Evolutionary conservation across 2,888 invertebrate genomes (phyloP).

Genomic region (Anoplius nigerrimus): DNA sequence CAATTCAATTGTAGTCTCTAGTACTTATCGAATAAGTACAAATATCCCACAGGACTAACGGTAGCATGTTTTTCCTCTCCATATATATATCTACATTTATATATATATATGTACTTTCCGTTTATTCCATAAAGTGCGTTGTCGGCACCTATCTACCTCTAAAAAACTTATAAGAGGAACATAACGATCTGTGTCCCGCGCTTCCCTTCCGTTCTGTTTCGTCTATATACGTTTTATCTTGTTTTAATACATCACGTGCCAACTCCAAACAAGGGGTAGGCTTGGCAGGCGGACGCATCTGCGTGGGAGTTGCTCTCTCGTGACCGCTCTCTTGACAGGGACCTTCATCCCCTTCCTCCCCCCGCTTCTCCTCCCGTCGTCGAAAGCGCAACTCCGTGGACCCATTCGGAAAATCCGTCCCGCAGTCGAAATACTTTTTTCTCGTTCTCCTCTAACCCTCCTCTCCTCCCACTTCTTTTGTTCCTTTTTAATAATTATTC

Average conservation of each 20-base stretch:
- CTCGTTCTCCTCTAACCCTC: too few species aligned
- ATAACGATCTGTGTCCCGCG: slow-evolving; percentile 48
- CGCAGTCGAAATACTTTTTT: slow-evolving; percentile 53
- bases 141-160: slow-evolving; percentile 49
- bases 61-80: slow-evolving; percentile 42
- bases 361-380: slow-evolving; percentile 17
- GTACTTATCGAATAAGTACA: slow-evolving; percentile 58
- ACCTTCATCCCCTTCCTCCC: too few species aligned
- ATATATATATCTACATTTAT: slow-evolving; percentile 47
- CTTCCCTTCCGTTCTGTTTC: slow-evolving; percentile 26
- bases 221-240: slow-evolving; percentile 39
- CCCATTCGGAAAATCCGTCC: slow-evolving; percentile 65
- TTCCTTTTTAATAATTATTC: slow-evolving; percentile 30
- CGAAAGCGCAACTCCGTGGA: slow-evolving; percentile 64
- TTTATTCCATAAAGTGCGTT: slow-evolving; percentile 52
- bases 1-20: slow-evolving; percentile 49
- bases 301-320: slow-evolving; percentile 61
- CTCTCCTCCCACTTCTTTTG: too few species aligned
- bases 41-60: slow-evolving; percentile 60
- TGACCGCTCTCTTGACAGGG: slow-evolving; percentile 16
- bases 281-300: slow-evolving; percentile 62
- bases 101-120: slow-evolving; percentile 58
- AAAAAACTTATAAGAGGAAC: slow-evolving; percentile 58
- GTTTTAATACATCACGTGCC: slow-evolving; percentile 62
- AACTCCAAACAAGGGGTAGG: slow-evolving; percentile 55